These are phyloP conservation scores for Cantharis flavilabris DNA, from an alignment of 2,888 invertebrate species.

Conservation along the genomic window DNA sequence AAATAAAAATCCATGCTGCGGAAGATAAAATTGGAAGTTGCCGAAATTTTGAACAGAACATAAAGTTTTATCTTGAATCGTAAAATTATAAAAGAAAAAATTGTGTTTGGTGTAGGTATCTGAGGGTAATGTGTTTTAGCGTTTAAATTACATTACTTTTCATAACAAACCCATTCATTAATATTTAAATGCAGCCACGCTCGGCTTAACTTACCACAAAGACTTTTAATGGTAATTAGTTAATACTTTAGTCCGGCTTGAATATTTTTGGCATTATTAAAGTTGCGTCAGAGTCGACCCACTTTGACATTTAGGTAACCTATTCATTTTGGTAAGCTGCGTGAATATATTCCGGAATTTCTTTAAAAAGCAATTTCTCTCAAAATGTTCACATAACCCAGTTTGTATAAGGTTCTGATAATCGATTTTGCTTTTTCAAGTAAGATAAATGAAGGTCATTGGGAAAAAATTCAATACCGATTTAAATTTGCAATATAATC, in stretches of 20 bases:
- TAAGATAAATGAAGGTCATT: not conserved
- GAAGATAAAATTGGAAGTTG: not conserved
- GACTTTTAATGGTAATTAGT: not conserved
- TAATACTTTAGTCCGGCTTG: not conserved
- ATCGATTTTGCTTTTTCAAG: not conserved
- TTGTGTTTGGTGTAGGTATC: not conserved
- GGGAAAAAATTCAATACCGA: not conserved
- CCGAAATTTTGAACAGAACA: not conserved
- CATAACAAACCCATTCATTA: not conserved
- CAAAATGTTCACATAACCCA: not conserved
- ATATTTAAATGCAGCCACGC: not conserved
- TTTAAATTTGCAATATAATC: not conserved
- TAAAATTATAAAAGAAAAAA: not conserved
- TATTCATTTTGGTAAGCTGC: not conserved
- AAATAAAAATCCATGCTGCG: not conserved
- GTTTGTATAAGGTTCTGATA: not conserved
- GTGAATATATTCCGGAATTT: not conserved
- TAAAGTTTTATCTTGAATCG: not conserved
- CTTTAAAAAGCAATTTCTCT: not conserved
- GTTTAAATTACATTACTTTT: not conserved
- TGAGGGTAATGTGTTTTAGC: not conserved
- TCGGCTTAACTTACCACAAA: not conserved
- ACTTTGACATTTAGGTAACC: not conserved
- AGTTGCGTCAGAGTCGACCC: not conserved
- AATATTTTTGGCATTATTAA: not conserved